Base-by-base conservation (phyloP, 2,113 vertebrate species). In the Trichomycterus rosablanca region DNA sequence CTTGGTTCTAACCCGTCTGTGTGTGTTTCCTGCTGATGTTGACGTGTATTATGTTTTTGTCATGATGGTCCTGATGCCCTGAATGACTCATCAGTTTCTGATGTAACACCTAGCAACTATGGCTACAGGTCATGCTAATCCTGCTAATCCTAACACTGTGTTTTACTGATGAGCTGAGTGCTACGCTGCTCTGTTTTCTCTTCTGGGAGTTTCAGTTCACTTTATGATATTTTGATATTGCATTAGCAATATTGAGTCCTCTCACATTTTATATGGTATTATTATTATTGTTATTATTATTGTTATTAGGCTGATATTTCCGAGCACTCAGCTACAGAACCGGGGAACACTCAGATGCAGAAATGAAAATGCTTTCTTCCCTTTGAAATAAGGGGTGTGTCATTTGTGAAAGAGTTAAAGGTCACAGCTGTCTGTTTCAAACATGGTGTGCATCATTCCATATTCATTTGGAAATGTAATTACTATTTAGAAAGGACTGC, bases 91-190 rank as follows among this genome's bases (percentile, higher is more conserved):
- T 78, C 76, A 35, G 18, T 43, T 68, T 50, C 30, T 83, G 85
- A 81, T 85, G 85, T 83, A 78, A 80, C 79, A 79, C 55, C 1
- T 52, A 78, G 81, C 71, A 86, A 81, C 65, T 42, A 66, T 54
- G 50, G 22, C 73, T 71, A 68, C 64, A 55, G 22, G 34, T 32
- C 35, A 20, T 32, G 24, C 26, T 56, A 28, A 67, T 14, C 35
- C 40, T 42, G 39, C 59, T 46, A 57, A 82, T 80, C 80, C 74
- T 76, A 59, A 59, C 45, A 8, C 16, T 39, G 7, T 9, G 35
- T n/a, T 46, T 35, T 2, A 54, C 12, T 54, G 24, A 46, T 18
- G 30, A 28, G 40, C 30, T 18, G 7, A 39, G 22, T 3, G 35
- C 50, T 7, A 10, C 5, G 11, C 4, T 43, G 16, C 26, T 54